Base-by-base conservation (phyloP, 2,797 vertebrate species). In the Halcyon leucocephala region DNA sequence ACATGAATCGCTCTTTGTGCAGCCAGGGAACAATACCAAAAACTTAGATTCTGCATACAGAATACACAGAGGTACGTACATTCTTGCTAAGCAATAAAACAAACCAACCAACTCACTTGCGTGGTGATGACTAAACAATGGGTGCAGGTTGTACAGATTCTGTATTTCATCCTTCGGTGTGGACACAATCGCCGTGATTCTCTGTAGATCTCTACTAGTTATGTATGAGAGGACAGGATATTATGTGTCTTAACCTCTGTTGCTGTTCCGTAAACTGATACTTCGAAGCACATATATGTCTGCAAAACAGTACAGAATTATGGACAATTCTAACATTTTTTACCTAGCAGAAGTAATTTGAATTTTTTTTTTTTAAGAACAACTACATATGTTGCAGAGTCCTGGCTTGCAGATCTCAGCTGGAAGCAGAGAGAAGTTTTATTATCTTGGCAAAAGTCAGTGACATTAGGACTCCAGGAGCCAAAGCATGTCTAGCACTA, bases 81-180 rank as follows among this genome's bases (percentile, higher is more conserved):
- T 66, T 83, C 76, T 74, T 85, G 88, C 52, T 85, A 65, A 89
- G 86, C 94, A 90, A 71, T 86, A 95, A 92, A 51, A 67, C 49
- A 49, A 86, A 91, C 74, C 64, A 57, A 33, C 46, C 35, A 62
- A 62, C 42, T 92, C 74, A 77, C 41, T 89, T 28, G 49, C 9
- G 62, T 55, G 65, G 65, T 19, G 28, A 57, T 54, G 52, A 86
- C 70, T 86, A 26, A 64, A 64, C 51, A 51, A 51, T 62, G 28
- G 69, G 85, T 83, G 64, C n/a, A 65, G 62, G 55, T 64, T 82
- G 72, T 82, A 57, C 61, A 55, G 66, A 66, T 82, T 62, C 64
- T 81, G 73, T 78, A 15, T 76, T 69, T 79, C 57, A 37, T 62
- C 15, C 51, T n/a, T 54, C 22, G 10, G 21, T 1, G 2, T 61